Percentiles rank a stretch among this genome's conserved stretches.
Conservation (phyloP, 2,113 vertebrate species). For the Perccottus glenii region DNA sequence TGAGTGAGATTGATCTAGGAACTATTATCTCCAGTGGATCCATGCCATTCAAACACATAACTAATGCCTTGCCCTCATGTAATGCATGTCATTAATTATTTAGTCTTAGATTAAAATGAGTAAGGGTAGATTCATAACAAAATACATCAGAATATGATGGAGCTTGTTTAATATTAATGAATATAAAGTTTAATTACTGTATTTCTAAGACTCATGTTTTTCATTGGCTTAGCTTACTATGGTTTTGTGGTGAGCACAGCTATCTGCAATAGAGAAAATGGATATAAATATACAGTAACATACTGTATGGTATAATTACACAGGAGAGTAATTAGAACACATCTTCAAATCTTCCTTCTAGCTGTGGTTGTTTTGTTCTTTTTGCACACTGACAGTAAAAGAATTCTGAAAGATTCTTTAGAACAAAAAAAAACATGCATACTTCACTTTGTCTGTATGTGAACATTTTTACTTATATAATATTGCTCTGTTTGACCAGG, state of each 20-base stretch:
- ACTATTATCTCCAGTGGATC: conserved; percentile 32
- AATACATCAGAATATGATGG: conserved; percentile 35
- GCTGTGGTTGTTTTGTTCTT: not conserved
- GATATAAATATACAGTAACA: conserved; percentile 21
- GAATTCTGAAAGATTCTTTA: not conserved
- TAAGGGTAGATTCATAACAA: conserved; percentile 19
- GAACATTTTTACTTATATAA: not conserved
- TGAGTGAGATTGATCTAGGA: conserved; percentile 15
- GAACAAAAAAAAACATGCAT: not conserved
- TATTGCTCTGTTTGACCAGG: not conserved
- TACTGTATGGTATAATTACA: conserved; percentile 34
- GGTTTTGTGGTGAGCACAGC: conserved; percentile 6
- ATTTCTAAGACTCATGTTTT: conserved; percentile 29
- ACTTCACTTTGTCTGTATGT: no score
- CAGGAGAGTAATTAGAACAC: conserved; percentile 22
- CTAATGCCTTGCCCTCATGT: conserved; percentile 52
- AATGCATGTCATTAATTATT: conserved; percentile 60
- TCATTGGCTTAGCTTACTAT: conserved; percentile 1
- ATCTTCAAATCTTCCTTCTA: not conserved
- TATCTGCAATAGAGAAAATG: conserved; percentile 17
- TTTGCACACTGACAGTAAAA: not conserved
- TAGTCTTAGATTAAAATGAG: conserved; percentile 47
- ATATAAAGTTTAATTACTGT: conserved; percentile 37
- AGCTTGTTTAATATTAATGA: conserved; percentile 60
- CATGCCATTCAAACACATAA: conserved; percentile 39